Conservation (phyloP, 2,113 vertebrate species). For the Murina feae region DNA sequence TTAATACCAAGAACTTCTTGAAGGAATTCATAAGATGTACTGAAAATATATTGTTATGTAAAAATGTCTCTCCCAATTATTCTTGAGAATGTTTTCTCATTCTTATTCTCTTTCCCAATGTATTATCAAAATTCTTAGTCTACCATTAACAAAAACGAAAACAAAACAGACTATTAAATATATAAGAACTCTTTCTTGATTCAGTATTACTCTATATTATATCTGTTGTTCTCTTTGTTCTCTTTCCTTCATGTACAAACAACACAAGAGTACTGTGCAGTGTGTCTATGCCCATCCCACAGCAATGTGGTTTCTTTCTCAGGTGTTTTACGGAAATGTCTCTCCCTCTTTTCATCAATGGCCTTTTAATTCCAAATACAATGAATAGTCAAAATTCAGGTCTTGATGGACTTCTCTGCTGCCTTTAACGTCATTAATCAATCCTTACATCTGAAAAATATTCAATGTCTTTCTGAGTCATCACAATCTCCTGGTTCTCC, state of each 20-base stretch:
- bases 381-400: neutral
- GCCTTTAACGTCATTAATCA: neutral
- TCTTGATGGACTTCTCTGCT: neutral
- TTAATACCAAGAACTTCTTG: neutral
- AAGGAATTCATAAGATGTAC: neutral
- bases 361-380: neutral
- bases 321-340: neutral
- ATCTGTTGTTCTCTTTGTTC: neutral
- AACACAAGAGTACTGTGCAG: neutral
- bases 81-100: neutral
- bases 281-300: fast-evolving
- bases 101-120: neutral
- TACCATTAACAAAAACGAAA: neutral
- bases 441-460: neutral
- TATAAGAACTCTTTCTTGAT: neutral
- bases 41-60: neutral
- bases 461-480: neutral
- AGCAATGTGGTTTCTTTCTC: neutral
- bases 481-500: too few species aligned
- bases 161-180: neutral
- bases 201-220: too few species aligned
- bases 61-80: neutral
- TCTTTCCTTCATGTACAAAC: neutral
- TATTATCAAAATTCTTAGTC: neutral
- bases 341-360: neutral